Evolutionary conservation across 2,113 vertebrate species (phyloP).

Genomic region (Ibidorhyncha struthersii): DNA sequence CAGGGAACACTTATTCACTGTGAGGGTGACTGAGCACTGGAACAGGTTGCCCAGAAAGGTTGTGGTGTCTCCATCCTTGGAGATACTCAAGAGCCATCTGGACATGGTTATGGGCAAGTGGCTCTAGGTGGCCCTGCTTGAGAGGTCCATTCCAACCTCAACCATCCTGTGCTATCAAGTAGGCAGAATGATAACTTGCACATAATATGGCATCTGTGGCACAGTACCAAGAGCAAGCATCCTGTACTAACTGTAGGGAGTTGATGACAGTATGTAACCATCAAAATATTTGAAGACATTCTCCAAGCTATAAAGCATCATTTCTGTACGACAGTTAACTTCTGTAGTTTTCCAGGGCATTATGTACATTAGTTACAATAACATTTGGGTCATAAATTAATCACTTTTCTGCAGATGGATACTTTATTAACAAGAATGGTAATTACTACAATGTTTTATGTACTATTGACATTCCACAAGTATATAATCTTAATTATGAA

Average conservation of each 20-base stretch:
- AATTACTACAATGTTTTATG: neutral
- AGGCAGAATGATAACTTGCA: neutral
- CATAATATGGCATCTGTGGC: fast-evolving
- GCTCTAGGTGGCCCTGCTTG: neutral
- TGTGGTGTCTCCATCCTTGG: neutral
- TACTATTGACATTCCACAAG: neutral
- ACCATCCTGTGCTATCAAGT: neutral
- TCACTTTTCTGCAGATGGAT: neutral
- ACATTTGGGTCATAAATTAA: neutral
- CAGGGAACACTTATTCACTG: neutral
- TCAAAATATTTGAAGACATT: neutral
- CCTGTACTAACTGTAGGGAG: neutral
- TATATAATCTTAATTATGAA: neutral
- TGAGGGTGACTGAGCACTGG: neutral
- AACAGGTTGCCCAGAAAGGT: neutral
- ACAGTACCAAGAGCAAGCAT: neutral
- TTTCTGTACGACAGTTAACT: neutral
- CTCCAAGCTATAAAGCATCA: neutral
- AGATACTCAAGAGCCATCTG: neutral
- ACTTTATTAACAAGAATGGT: neutral
- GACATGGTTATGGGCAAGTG: neutral
- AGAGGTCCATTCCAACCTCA: neutral
- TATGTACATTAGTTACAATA: neutral
- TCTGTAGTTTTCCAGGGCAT: neutral
- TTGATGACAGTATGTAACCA: neutral